Base-by-base conservation (phyloP, 2,888 invertebrate species). In the Liopterus haemorrhoidalis region DNA sequence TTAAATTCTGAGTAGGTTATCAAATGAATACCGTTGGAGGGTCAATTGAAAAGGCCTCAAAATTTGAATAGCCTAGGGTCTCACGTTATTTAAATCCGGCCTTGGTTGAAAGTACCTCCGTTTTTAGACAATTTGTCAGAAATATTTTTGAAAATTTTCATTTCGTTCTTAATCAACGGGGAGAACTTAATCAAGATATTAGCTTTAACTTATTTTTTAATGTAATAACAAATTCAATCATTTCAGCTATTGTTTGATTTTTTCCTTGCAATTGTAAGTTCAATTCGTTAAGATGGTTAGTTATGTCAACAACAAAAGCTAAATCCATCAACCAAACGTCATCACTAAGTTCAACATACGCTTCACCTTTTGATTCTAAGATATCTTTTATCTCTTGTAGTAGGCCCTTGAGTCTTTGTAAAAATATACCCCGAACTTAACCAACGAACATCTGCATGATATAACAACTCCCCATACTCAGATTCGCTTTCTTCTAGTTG, bases 361-460 rank as follows among this genome's bases (percentile, higher is more conserved):
- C 22, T 22, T 22, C 22, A 22, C 8, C 22, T 22, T 22, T 22
- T 22, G 5, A 28, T 28, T 28, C 11, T 12, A 28, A 28, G 12
- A 28, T 11, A 28, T 28, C 28, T n/a, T 28, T 28, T 28, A 28
- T 12, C 11, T 28, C 11, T 28, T 28, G 28, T 28, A 28, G 28
- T 28, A 28, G 28, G 11, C 11, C 28, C 28, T 12, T 28, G 28
- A 28, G 12, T 28, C 28, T 28, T 28, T 28, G 28, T 28, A 28
- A 28, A 28, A 28, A 28, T 22, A 28, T 28, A 28, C 28, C 11
- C 5, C 11, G 28, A n/a, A 28, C 28, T 28, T 28, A 28, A 28
- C 28, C 28, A 28, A 28, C 6, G 28, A 28, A 28, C 28, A 28
- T 28, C 28, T 28, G 28, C 28, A 28, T 28, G 28, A 28, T 28